phyloP scores from a whole-genome alignment of 2,888 invertebrate genomes.

The Eristalinus sepulchralis region DNA sequence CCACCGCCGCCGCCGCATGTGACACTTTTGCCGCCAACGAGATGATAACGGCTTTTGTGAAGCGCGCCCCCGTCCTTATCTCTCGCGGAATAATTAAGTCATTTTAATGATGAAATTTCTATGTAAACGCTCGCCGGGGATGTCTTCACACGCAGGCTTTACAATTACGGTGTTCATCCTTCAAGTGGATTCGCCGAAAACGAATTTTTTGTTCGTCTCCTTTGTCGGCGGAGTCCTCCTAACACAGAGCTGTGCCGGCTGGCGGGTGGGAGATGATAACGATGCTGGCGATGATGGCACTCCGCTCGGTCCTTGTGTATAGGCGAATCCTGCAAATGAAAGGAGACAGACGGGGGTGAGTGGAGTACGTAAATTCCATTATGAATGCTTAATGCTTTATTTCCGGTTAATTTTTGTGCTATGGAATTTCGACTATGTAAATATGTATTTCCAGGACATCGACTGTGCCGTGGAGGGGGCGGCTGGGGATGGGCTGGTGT shows the following conservation, averaged over 20 bases:
- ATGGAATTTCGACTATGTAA: slow-evolving; percentile 65
- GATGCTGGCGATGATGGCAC: slow-evolving; percentile 9
- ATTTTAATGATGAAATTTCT: slow-evolving; percentile 67
- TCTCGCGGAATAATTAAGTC: slow-evolving; percentile 72
- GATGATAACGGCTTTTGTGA: slow-evolving; percentile 55
- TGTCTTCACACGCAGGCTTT: slow-evolving; percentile 53
- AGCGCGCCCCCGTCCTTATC: slow-evolving; percentile 38
- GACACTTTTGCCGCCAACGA: slow-evolving; percentile 52
- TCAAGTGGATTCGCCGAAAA: slow-evolving; percentile 44
- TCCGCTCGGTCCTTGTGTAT: background rate
- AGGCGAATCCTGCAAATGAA: slow-evolving; percentile 48
- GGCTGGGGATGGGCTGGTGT: background rate
- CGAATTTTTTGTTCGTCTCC: background rate
- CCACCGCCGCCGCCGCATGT: slow-evolving; percentile 32
- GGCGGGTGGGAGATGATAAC: slow-evolving; percentile 34
- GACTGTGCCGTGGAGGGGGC: background rate
- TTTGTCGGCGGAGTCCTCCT: background rate
- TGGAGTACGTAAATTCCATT: slow-evolving; percentile 68
- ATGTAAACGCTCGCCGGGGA: slow-evolving; percentile 23
- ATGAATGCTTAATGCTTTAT: slow-evolving; percentile 70
- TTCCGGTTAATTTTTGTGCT: slow-evolving; percentile 70
- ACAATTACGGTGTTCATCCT: slow-evolving; percentile 62
- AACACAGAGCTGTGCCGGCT: background rate
- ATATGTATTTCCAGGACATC: slow-evolving; percentile 43
- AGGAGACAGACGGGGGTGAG: slow-evolving; percentile 33